Evolutionary conservation across 35 echinoderm and acorn worm genomes (phyloP), one percentile per base, ranked within the genome.

Genomic region (Apostichopus japonicus): DNA sequence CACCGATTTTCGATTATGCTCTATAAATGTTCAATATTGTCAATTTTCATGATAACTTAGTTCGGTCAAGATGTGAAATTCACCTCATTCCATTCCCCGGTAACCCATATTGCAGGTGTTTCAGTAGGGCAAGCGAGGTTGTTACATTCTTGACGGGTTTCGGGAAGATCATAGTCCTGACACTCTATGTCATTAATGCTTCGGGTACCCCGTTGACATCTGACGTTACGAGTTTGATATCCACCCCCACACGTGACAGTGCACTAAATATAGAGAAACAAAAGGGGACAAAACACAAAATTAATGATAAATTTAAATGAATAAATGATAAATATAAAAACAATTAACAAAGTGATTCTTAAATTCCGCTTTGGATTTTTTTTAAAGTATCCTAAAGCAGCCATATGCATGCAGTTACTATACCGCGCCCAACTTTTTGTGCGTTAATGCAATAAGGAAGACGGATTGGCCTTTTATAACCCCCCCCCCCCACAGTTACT

Each of bases 201-300:
- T 79, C 53, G 33, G 16, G 19, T n/a, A 6, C 54, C 76, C 3
- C 54, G 53, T 77, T 56, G 51, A 19, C 90, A 91, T 19, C 90
- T 55, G 7, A 76, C 73, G n/a, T 54, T 53, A 11, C 90, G 16
- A 21, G 90, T 56, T 24, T 91, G 72, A 21, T 33, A 14, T 53
- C 90, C 90, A 54, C n/a, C 55, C 17, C 90, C 90, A 91, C 90
- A 91, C 14, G 72, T 23, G 53, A n/a, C 90, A 15, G 27, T 91
- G 53, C 90, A 91, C 90, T 91, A 23, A 55, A 57, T 21, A 24
- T 52, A 33, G 27, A 33, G 27, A 33, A 33, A 33, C 1, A 55
- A 23, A 91, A 55, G 17, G 51, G 24, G 8, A 82, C 0, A 15
- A 54, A 2, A 82, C 8, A 78, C n/a, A 22, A 78, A 8, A 44